Conservation (phyloP, 2,113 vertebrate species). For the Burhinus oedicnemus region DNA sequence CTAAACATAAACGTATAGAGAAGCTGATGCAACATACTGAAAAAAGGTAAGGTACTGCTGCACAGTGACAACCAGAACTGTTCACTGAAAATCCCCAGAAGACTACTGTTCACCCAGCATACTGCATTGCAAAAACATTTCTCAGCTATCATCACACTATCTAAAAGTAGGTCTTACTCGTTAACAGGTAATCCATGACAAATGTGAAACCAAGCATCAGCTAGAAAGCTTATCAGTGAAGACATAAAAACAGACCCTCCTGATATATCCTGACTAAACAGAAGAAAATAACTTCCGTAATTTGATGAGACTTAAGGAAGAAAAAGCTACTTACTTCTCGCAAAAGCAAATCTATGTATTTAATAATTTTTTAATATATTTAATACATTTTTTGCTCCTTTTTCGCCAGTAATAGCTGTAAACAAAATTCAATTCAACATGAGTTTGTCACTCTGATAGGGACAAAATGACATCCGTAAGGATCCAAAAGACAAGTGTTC, state of each 20-base stretch:
- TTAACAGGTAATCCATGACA: not conserved
- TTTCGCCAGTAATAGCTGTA: not conserved
- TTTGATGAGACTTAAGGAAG: not conserved
- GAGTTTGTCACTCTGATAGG: not conserved
- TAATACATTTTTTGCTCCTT: not conserved
- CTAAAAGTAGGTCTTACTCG: not conserved
- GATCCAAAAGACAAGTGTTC: not conserved
- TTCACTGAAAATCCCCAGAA: not conserved
- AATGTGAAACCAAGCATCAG: not conserved
- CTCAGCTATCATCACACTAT: not conserved
- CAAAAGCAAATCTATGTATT: not conserved
- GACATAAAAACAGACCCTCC: rapidly evolving
- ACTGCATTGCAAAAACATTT: not conserved
- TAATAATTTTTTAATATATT: not conserved
- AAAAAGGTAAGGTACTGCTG: not conserved
- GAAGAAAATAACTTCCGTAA: not conserved
- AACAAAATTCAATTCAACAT: not conserved
- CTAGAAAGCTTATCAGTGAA: not conserved
- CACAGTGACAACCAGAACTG: not conserved
- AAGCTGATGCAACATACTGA: not conserved
- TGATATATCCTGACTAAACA: not conserved
- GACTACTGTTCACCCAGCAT: not conserved
- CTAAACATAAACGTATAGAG: not conserved
- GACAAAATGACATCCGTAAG: not conserved
- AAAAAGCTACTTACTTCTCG: not conserved